Evolutionary conservation across 2,888 invertebrate species (phyloP), one percentile per base, ranked within the genome.

Genomic region (Tethea ocularis): DNA sequence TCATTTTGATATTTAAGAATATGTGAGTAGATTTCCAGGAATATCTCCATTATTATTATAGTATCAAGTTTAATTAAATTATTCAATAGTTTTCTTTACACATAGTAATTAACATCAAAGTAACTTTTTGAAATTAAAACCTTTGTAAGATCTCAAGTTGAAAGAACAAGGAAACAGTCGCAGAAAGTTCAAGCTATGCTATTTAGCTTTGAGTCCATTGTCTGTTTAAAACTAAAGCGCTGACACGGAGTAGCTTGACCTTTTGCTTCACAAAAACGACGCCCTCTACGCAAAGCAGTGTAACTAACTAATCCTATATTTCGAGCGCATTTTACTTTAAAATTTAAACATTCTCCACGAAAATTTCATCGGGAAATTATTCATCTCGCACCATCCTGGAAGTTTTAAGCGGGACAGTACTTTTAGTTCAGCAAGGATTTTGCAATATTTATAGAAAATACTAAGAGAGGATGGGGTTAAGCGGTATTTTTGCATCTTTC

Each of bases 381-480:
- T 77, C 73, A 75, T 75, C 66, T 71, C 58, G 51, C 46, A 46
- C 53, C 62, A 59, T 67, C 66, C 66, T 58, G 64, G 59, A 75
- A 72, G 67, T 75, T 77, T 67, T 51, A 51, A 64, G 61, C 61
- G 46, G 15, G 57, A 54, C 62, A 36, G 22, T 33, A 54, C 33
- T 54, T 54, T 53, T 33, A 33, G 33, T 33, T 22, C 56, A 64
- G 69, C 66, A 68, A 61, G 65, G 64, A 66, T 64, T 56, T 41
- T 66, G 63, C 66, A 73, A 72, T 74, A 75, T 77, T 75, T 77
- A 74, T 71, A 69, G 68, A 69, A 67, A 68, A 69, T 64, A 68
- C 54, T 66, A 71, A 66, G 56, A 61, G 51, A 56, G 62, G 64
- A 54, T 67, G 65, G 57, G 73, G 69, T 68, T 67, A 61, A 72